Percentiles rank a stretch among this genome's conserved stretches.
phyloP scores from a whole-genome alignment of 2,113 vertebrate species.

The Hyla sarda region DNA sequence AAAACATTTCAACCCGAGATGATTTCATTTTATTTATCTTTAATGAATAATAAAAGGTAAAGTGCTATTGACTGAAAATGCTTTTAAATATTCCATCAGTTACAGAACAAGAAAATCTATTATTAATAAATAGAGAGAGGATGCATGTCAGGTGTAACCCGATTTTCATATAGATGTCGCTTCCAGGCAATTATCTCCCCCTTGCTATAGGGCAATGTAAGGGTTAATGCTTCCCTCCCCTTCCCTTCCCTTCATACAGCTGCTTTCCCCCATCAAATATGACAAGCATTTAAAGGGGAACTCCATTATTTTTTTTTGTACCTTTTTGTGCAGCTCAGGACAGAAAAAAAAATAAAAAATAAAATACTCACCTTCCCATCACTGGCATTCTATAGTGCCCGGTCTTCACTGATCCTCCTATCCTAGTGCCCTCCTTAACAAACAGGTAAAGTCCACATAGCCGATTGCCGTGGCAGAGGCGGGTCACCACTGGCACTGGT shows the following conservation, averaged over 20 bases:
- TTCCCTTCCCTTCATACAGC: no score
- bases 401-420: no score
- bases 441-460: no score
- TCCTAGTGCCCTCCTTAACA: no score
- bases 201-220: background rate
- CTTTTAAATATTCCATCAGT: conserved; percentile 81
- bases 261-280: background rate
- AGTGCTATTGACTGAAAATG: conserved; percentile 77
- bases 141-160: conserved; percentile 70
- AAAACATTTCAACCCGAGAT: conserved; percentile 70
- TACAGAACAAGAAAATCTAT: conserved; percentile 77
- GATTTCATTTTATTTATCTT: conserved; percentile 78
- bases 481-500: no score
- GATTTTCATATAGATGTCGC: conserved; percentile 66
- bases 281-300: background rate
- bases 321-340: no score
- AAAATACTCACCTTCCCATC: no score
- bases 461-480: no score
- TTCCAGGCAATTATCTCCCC: conserved; percentile 38
- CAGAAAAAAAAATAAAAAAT: no score
- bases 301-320: background rate
- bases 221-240: no score
- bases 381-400: no score
- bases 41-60: conserved; percentile 81
- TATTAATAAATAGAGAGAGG: conserved; percentile 76